phyloP scores from a whole-genome alignment of 2,113 vertebrate genomes.

The Rhodinocichla rosea region DNA sequence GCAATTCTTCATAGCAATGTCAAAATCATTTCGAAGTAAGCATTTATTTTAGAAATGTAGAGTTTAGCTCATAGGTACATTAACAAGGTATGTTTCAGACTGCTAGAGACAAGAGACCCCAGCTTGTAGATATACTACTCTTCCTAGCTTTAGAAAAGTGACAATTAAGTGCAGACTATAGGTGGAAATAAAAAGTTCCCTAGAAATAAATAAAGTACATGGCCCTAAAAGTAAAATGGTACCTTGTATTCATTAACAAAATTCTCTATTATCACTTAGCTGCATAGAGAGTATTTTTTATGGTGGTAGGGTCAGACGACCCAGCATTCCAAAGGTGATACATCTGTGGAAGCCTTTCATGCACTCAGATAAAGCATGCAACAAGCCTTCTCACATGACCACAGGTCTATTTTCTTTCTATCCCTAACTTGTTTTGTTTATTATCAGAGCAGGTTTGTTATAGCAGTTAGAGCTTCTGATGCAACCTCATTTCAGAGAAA shows the following conservation, averaged over 20 bases:
- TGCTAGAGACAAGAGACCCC: not conserved
- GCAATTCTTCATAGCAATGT: not conserved
- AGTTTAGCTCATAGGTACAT: not conserved
- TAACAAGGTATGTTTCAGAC: not conserved
- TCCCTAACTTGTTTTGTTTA: conserved; percentile 70
- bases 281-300: conserved; percentile 27
- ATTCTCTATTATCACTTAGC: conserved; percentile 56
- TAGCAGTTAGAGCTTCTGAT: conserved; percentile 71
- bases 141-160: not conserved
- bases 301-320: conserved; percentile 55
- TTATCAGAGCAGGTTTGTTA: conserved; percentile 82
- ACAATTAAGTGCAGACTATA: not conserved
- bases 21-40: not conserved
- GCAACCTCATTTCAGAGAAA: conserved; percentile 67
- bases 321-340: conserved; percentile 63
- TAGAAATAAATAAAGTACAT: not conserved
- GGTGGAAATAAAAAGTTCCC: not conserved
- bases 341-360: conserved; percentile 68
- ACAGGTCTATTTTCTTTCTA: conserved; percentile 73
- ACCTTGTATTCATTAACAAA: not conserved
- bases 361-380: conserved; percentile 43
- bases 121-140: not conserved
- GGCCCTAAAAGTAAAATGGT: not conserved
- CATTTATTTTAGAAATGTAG: not conserved
- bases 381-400: conserved; percentile 71